These are phyloP conservation scores for Microcebus tavaratra DNA, from an alignment of 2,113 vertebrate species.

Conservation along the genomic window DNA sequence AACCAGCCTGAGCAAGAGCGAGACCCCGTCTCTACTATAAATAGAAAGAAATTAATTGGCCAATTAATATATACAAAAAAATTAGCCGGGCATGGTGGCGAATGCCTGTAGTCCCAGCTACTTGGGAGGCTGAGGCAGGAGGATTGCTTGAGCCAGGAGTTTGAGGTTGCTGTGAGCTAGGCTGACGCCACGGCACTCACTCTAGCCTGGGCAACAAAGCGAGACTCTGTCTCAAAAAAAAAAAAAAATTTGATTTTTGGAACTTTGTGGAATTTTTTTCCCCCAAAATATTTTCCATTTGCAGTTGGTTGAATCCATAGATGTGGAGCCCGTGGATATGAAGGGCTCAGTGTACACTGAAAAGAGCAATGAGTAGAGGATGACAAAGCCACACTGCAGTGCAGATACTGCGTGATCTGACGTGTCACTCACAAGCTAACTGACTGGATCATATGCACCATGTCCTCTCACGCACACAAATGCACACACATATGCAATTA, in stretches of 20 bases:
- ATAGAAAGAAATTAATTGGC: too few relatives aligned
- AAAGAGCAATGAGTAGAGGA: neutral
- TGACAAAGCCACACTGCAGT: neutral
- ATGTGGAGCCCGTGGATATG: neutral
- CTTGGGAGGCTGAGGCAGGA: too few relatives aligned
- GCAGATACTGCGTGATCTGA: neutral
- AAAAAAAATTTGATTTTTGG: neutral
- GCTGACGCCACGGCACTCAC: too few relatives aligned
- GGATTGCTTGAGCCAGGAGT: too few relatives aligned
- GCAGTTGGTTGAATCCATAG: neutral
- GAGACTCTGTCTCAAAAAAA: too few relatives aligned
- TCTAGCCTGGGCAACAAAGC: too few relatives aligned
- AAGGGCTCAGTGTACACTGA: neutral
- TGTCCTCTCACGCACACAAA: neutral
- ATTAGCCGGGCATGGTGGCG: too few relatives aligned
- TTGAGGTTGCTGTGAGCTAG: too few relatives aligned
- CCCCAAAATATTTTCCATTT: neutral
- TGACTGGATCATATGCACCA: neutral
- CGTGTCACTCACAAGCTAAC: neutral
- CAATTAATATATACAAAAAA: too few relatives aligned
- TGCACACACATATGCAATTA: neutral
- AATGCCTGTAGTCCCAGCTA: too few relatives aligned
- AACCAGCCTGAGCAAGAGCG: too few relatives aligned
- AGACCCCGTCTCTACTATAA: too few relatives aligned
- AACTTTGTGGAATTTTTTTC: neutral